Evolutionary conservation across 2,888 invertebrate species (phyloP).

Genomic region (Apotomis betuletana): DNA sequence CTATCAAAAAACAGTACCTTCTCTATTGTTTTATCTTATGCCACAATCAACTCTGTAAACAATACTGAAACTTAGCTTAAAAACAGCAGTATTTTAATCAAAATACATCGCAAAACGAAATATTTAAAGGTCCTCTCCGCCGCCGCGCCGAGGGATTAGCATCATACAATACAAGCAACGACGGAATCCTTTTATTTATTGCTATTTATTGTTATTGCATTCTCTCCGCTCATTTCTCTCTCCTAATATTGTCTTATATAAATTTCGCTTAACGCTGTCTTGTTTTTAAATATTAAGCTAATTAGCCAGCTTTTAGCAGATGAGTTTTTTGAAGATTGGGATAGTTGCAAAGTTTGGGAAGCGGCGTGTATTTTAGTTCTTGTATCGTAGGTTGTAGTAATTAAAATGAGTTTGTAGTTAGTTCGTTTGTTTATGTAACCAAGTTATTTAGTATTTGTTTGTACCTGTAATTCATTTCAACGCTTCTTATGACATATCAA

Average conservation of each 20-base stretch:
- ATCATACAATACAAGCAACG: slow-evolving; percentile 84
- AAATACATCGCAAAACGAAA: slow-evolving; percentile 20
- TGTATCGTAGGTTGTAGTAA: background rate
- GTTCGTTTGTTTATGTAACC: too few relatives aligned
- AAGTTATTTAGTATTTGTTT: too few relatives aligned
- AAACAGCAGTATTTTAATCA: too few relatives aligned
- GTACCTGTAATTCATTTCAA: too few relatives aligned
- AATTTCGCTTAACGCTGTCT: slow-evolving; percentile 76
- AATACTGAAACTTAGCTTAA: too few relatives aligned
- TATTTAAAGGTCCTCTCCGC: slow-evolving; percentile 57
- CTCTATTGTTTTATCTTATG: too few relatives aligned
- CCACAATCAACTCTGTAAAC: too few relatives aligned
- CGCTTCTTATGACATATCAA: too few relatives aligned
- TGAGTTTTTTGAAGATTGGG: slow-evolving; percentile 51
- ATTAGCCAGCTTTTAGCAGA: slow-evolving; percentile 68
- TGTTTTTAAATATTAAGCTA: slow-evolving; percentile 77
- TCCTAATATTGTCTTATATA: slow-evolving; percentile 81
- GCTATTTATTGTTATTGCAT: slow-evolving; percentile 85
- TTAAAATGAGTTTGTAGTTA: background rate
- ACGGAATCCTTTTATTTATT: slow-evolving; percentile 85
- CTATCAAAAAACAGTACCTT: too few relatives aligned
- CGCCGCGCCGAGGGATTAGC: slow-evolving; percentile 69
- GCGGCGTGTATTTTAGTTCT: background rate
- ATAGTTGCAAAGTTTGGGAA: slow-evolving; percentile 14
- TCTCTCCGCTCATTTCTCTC: slow-evolving; percentile 78